Evolutionary conservation across 2,888 invertebrate species (phyloP), one percentile per base, ranked within the genome.

Genomic region (Acronicta psi): DNA sequence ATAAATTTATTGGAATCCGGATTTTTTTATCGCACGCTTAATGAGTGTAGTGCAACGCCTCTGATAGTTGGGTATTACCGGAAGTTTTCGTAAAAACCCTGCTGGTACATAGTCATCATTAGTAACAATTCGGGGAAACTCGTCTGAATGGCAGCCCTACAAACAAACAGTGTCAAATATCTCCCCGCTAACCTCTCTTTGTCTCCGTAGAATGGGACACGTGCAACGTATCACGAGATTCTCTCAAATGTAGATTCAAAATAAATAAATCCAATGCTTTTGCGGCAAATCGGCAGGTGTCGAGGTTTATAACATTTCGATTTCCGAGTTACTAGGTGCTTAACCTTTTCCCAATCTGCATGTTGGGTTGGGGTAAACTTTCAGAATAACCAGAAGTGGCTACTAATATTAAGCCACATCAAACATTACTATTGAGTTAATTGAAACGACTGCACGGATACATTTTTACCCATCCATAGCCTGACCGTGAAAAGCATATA

Each of bases 121-220:
- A n/a, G 34, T n/a, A 7, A n/a, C 6, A 34, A n/a, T n/a, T n/a
- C 34, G 34, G 6, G n/a, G n/a, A 34, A 34, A n/a, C n/a, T n/a
- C 7, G n/a, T 6, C 5, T n/a, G 34, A 34, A 7, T 34, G n/a
- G n/a, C 34, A 34, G n/a, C 34, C 34, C 34, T 34, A 42, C 71
- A 56, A 25, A 59, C 47, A 61, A 40, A 60, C 43, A 38, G 49
- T 62, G 62, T 75, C 72, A 72, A 66, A 72, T 71, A 71, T 75
- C 65, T 70, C 36, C 20, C 16, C 52, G 49, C 37, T 40, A 62
- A 51, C 46, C 7, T 43, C 43, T 44, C 38, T 56, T 56, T 57
- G 53, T 71, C 57, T 70, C 49, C n/a, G 43, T 11, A 25, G 38
- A 47, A 45, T 50, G 44, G 46, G 51, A 70, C 71, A 71, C 57